A percentile compares a stretch with the other conserved stretches of the same genome.
phyloP scores from a whole-genome alignment of 2,113 vertebrate species.

The Lophura nycthemera region DNA sequence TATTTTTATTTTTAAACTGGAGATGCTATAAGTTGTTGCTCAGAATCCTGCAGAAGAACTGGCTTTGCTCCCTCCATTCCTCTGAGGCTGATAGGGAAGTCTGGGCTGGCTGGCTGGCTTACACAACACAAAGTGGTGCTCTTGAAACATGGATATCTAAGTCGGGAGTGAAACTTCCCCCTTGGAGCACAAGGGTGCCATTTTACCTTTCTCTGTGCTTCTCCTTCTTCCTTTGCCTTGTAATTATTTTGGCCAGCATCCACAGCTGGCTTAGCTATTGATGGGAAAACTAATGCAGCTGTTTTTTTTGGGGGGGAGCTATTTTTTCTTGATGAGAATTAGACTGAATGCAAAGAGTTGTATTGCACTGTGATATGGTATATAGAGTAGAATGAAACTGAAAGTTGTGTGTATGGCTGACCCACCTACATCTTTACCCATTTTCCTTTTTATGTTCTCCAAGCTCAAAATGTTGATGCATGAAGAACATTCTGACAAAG shows the following conservation, averaged over 20 bases:
- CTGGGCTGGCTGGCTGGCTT: background rate
- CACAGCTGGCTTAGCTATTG: background rate
- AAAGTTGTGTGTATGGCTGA: background rate
- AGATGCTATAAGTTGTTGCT: background rate
- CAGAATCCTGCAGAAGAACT: conserved; percentile 15
- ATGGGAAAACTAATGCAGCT: background rate
- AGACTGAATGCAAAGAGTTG: background rate
- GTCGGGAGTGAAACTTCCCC: background rate
- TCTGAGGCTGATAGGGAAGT: background rate
- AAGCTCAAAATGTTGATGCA: background rate
- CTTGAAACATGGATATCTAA: background rate
- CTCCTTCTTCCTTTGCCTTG: background rate
- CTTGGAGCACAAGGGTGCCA: background rate
- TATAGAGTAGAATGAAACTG: background rate
- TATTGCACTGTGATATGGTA: background rate
- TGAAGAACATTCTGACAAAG: background rate
- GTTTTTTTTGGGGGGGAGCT: background rate
- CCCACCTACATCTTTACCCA: background rate
- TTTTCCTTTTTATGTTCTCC: background rate
- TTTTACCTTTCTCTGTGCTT: background rate
- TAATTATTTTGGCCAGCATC: background rate
- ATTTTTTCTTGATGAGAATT: background rate
- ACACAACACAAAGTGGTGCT: background rate
- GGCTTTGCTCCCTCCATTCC: conserved; percentile 6
- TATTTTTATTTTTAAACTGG: background rate